Percentiles rank a stretch among this genome's conserved stretches.
phyloP scores from a whole-genome alignment of 2,113 vertebrate species.

The Tachysurus vachellii region DNA sequence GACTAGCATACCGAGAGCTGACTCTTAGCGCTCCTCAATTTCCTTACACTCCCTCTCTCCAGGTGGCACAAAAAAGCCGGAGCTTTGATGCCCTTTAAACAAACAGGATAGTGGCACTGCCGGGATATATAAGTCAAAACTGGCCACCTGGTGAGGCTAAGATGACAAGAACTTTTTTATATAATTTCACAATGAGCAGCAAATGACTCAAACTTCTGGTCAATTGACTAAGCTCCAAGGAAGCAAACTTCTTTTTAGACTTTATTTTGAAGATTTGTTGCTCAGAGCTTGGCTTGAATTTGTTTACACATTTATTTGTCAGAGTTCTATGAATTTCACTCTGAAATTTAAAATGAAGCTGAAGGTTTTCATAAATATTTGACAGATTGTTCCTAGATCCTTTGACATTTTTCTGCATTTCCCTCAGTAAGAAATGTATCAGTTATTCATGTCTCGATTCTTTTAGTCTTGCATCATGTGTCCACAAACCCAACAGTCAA shows the following conservation, averaged over 20 bases:
- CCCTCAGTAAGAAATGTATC: slow-evolving; percentile 1
- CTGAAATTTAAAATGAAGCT: not conserved
- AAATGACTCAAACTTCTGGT: slow-evolving; percentile 17
- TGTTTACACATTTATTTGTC: slow-evolving; percentile 16
- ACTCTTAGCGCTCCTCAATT: slow-evolving; percentile 13
- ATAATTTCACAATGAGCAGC: not conserved
- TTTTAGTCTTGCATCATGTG: slow-evolving; percentile 24
- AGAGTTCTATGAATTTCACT: slow-evolving; percentile 9
- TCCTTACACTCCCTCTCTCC: slow-evolving; percentile 2
- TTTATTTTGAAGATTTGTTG: slow-evolving; percentile 23
- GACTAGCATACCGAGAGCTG: slow-evolving; percentile 5
- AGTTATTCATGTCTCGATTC: slow-evolving; percentile 27
- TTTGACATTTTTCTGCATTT: not conserved
- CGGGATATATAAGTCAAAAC: not conserved
- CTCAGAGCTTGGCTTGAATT: slow-evolving; percentile 25
- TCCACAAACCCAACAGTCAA: slow-evolving; percentile 17
- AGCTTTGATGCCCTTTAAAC: slow-evolving; percentile 13
- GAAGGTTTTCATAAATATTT: slow-evolving; percentile 2
- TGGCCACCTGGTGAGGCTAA: slow-evolving; percentile 9
- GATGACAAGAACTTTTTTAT: not conserved
- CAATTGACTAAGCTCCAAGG: not conserved
- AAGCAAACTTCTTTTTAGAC: slow-evolving; percentile 15
- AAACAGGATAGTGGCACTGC: slow-evolving; percentile 13
- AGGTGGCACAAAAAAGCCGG: slow-evolving; percentile 30
- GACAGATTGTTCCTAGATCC: not conserved